phyloP scores from a whole-genome alignment of 2,797 vertebrate genomes.

The Coreius guichenoti region DNA sequence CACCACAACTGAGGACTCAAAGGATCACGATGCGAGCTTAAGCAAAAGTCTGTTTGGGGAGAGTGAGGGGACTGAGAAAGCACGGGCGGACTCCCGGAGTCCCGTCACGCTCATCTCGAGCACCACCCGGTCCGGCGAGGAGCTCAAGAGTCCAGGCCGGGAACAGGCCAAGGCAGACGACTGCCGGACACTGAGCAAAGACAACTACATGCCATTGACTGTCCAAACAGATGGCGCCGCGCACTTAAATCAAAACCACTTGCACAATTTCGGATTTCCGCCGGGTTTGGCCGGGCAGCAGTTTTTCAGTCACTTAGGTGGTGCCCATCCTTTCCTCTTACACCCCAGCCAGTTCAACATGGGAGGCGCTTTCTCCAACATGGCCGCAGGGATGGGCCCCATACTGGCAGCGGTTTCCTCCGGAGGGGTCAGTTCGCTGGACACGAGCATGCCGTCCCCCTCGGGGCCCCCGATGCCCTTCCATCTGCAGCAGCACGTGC shows the following conservation, averaged over 20 bases:
- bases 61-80: conserved; percentile 83
- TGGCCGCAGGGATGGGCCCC: conserved; percentile 94
- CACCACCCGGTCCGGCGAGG: conserved; percentile 84
- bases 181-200: conserved; percentile 83
- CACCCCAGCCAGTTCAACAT: conserved; percentile 96
- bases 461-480: conserved; percentile 89
- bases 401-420: conserved; percentile 91
- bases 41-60: conserved; percentile 73
- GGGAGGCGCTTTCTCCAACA: conserved; percentile 94
- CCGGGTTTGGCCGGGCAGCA: conserved; percentile 89
- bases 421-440: conserved; percentile 87
- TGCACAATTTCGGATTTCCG: conserved; percentile 93
- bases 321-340: conserved; percentile 91
- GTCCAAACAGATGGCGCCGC: conserved; percentile 88
- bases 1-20: conserved; percentile 87
- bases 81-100: conserved; percentile 89
- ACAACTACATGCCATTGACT: conserved; percentile 86
- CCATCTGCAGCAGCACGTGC: conserved; percentile 95
- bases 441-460: conserved; percentile 89
- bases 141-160: conserved; percentile 81
- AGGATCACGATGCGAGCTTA: conserved; percentile 81
- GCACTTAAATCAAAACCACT: conserved; percentile 85
- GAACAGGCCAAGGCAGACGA: conserved; percentile 86
- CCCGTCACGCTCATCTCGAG: conserved; percentile 92
- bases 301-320: conserved; percentile 91